Percentiles rank a stretch among this genome's conserved stretches.
These are phyloP conservation scores for Empidonax alnorum DNA, from an alignment of 2,113 vertebrate genomes.

Conservation along the genomic window DNA sequence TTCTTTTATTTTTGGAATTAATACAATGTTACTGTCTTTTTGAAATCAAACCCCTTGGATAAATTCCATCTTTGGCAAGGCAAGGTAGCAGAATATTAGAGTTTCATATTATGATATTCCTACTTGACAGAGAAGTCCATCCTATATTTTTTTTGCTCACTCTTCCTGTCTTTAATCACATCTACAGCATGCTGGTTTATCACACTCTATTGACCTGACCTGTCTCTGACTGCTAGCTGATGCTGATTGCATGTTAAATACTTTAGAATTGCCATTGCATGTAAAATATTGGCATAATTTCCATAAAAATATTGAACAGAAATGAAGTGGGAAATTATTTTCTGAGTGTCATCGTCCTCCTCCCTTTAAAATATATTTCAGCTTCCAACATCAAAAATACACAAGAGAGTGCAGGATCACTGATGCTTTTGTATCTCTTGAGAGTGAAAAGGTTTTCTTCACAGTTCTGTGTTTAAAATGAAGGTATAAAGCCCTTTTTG, in stretches of 20 bases:
- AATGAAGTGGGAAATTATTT: not conserved
- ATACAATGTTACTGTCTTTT: not conserved
- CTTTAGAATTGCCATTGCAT: not conserved
- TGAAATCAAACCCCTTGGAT: not conserved
- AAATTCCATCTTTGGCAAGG: not conserved
- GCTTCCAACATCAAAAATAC: not conserved
- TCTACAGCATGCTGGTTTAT: not conserved
- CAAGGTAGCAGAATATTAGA: not conserved
- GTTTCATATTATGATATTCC: not conserved
- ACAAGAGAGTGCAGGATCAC: not conserved
- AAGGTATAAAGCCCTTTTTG: not conserved
- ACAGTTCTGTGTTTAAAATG: not conserved
- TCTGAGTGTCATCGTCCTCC: not conserved
- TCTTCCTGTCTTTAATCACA: not conserved
- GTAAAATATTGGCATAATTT: not conserved
- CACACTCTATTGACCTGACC: not conserved
- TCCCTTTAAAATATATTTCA: not conserved
- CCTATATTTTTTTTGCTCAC: not conserved
- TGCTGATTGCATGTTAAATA: not conserved
- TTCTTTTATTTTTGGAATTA: not conserved
- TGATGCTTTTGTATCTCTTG: not conserved
- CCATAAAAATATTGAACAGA: not conserved
- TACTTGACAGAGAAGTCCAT: not conserved
- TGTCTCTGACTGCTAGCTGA: not conserved
- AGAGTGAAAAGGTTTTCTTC: not conserved